Percentiles rank a stretch among this genome's conserved stretches.
phyloP scores from a whole-genome alignment of 92 coral and sea anemone species.

The Heteractis magnifica region DNA sequence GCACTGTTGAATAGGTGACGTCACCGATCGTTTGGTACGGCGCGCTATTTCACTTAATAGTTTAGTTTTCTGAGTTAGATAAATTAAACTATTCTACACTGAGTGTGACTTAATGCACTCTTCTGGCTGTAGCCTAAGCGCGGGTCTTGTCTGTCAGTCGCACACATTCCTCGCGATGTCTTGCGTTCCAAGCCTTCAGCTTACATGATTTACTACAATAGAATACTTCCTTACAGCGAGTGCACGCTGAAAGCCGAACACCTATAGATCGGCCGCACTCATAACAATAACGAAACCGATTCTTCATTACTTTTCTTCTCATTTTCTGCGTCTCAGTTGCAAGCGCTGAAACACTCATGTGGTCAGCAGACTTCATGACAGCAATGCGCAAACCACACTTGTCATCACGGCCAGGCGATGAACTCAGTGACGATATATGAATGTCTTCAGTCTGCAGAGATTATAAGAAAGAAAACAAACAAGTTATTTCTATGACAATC shows the following conservation, averaged over 20 bases:
- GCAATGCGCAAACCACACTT: slow-evolving; percentile 96
- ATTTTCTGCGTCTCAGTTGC: slow-evolving; percentile 88
- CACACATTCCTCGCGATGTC: slow-evolving; percentile 94
- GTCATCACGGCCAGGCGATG: slow-evolving; percentile 81
- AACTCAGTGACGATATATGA: slow-evolving; percentile 20
- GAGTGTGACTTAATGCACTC: not conserved
- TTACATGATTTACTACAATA: slow-evolving; percentile 97
- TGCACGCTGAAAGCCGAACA: slow-evolving; percentile 94
- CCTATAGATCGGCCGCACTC: slow-evolving; percentile 99
- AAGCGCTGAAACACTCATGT: slow-evolving; percentile 90
- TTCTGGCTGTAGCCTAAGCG: not conserved
- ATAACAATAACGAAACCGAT: slow-evolving; percentile 98
- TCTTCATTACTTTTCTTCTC: slow-evolving; percentile 90
- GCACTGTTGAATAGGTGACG: too few species aligned
- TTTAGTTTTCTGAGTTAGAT: too few species aligned
- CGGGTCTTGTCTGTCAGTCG: slow-evolving; percentile 71
- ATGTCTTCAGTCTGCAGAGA: not conserved
- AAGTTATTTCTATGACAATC: not conserved
- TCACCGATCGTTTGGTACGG: too few species aligned
- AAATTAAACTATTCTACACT: too few species aligned
- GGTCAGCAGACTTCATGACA: slow-evolving; percentile 86
- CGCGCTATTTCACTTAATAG: too few species aligned
- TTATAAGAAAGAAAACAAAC: not conserved
- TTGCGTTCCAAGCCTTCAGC: slow-evolving; percentile 92
- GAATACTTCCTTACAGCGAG: slow-evolving; percentile 94